Conservation (phyloP, 2,888 invertebrate species). For the Spisula subtruncata region DNA sequence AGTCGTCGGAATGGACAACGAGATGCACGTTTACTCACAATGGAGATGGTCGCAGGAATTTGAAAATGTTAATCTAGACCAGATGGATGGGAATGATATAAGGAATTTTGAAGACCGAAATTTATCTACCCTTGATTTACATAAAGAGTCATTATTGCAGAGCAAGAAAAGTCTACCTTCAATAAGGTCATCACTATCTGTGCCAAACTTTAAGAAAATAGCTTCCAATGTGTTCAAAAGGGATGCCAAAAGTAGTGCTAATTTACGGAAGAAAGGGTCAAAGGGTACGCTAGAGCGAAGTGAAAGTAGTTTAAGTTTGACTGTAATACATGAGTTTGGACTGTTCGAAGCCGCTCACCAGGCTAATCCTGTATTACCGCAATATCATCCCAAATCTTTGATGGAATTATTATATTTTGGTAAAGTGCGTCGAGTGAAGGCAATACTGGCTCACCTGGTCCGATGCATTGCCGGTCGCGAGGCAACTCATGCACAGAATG, state of each 20-base stretch:
- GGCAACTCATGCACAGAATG: conserved; percentile 70
- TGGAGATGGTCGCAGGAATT: conserved; percentile 90
- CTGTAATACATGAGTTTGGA: conserved; percentile 87
- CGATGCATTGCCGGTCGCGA: conserved; percentile 90
- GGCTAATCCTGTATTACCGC: conserved; percentile 98
- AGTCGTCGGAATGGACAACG: conserved; percentile 99
- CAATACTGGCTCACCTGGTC: conserved; percentile 98
- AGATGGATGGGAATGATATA: conserved; percentile 49
- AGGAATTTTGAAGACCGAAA: conserved; percentile 59
- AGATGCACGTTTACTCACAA: conserved; percentile 99
- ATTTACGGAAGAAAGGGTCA: conserved; percentile 70
- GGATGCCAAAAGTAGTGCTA: conserved; percentile 57
- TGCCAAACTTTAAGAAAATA: conserved; percentile 80
- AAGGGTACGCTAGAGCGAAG: conserved; percentile 75
- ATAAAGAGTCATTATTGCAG: conserved; percentile 64
- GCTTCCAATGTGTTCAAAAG: conserved; percentile 63
- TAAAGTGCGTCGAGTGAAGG: conserved; percentile 98
- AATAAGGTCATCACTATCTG: conserved; percentile 81
- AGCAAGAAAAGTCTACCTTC: conserved; percentile 76
- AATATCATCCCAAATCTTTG: conserved; percentile 99
- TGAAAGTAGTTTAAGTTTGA: conserved; percentile 83
- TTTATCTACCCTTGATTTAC: conserved; percentile 63
- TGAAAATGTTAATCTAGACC: conserved; percentile 53
- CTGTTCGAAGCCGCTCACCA: conserved; percentile 98
- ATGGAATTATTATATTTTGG: conserved; percentile 99